phyloP scores from a whole-genome alignment of 2,113 vertebrate species.

The Mobula birostris region DNA sequence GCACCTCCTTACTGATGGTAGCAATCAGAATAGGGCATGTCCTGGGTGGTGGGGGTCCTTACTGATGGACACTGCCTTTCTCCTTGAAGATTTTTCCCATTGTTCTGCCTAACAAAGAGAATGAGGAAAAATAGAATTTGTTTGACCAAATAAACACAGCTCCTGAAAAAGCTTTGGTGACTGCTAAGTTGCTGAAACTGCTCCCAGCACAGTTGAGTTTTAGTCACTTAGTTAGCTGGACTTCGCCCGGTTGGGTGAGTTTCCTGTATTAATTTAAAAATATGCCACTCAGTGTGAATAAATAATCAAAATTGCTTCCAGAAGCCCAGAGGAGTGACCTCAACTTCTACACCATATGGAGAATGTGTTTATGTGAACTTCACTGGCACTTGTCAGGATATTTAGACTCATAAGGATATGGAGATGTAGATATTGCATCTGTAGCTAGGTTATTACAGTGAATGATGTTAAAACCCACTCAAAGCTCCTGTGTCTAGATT shows the following conservation, averaged over 20 bases:
- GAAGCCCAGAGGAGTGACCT: background rate
- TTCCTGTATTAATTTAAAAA: background rate
- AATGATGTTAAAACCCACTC: background rate
- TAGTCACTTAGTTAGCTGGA: background rate
- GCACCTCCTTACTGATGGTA: too few species aligned
- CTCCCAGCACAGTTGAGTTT: background rate
- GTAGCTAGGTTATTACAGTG: background rate
- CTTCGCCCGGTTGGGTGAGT: background rate
- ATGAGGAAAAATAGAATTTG: background rate
- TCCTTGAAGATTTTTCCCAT: background rate
- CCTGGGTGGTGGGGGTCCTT: too few species aligned
- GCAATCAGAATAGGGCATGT: too few species aligned
- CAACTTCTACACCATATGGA: background rate
- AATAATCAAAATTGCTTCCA: background rate
- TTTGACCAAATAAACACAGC: background rate
- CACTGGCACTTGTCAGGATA: background rate
- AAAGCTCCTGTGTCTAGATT: too few species aligned
- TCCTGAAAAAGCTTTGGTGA: background rate
- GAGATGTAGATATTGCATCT: background rate
- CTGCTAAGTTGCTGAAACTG: background rate
- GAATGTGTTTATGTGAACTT: background rate
- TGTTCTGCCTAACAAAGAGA: background rate
- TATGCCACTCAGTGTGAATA: background rate
- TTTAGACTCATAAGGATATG: background rate
- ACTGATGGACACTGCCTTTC: too few species aligned